phyloP scores from a whole-genome alignment of 2,113 vertebrate genomes.

The Lampris incognitus region DNA sequence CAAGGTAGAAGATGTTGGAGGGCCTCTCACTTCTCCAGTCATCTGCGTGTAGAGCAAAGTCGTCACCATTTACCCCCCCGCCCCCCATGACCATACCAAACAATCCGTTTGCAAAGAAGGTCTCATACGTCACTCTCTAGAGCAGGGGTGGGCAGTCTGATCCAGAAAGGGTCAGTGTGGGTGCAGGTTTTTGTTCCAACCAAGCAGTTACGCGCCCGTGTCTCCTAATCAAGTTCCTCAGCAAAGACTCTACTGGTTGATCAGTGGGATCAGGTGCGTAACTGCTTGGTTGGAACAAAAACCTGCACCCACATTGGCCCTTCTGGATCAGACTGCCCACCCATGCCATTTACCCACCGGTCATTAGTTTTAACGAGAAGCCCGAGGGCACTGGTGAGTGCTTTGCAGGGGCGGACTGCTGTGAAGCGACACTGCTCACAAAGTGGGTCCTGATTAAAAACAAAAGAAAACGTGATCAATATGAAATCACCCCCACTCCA shows the following conservation, averaged over 20 bases:
- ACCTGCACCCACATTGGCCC: too few relatives aligned
- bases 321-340: too few relatives aligned
- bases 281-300: too few relatives aligned
- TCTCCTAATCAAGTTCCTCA: too few relatives aligned
- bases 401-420: not conserved
- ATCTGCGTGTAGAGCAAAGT: constrained; percentile 24
- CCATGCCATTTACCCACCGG: constrained; percentile 7
- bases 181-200: too few relatives aligned
- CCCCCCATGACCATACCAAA: not conserved
- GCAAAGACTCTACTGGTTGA: too few relatives aligned
- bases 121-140: not conserved
- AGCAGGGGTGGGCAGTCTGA: too few relatives aligned
- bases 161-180: too few relatives aligned
- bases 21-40: constrained; percentile 42
- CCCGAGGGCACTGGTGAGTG: not conserved
- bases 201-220: too few relatives aligned
- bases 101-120: not conserved
- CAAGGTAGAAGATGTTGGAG: constrained; percentile 37
- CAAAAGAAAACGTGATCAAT: not conserved
- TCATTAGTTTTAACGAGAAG: constrained; percentile 58
- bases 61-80: not conserved
- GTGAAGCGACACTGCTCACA: constrained; percentile 38
- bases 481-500: not conserved
- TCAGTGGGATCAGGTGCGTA: too few relatives aligned
- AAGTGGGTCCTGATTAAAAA: constrained; percentile 30